Base-by-base conservation (phyloP, 2,888 invertebrate species). In the Eristalinus sepulchralis region DNA sequence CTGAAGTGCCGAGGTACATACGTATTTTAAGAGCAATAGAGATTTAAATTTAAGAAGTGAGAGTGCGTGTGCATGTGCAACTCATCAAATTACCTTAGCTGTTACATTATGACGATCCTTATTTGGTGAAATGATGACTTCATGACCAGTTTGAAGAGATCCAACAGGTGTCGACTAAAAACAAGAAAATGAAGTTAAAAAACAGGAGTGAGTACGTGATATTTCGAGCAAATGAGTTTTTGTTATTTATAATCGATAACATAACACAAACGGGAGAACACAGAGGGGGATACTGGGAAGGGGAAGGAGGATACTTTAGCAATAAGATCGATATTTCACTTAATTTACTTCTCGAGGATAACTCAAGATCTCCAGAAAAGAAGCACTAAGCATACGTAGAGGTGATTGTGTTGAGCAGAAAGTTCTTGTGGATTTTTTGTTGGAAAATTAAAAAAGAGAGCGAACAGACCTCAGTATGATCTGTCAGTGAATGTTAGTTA, bases 131-230 rank as follows among this genome's bases (percentile, higher is more conserved):
- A 97, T 96, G 89, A 98, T 96, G 89, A 97, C 96, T 94, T 98
- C 98, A 92, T 97, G 97, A 90, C 96, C 96, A 89, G 97, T 97
- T 94, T 97, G 97, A 91, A 97, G 94, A 68, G 98, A 97, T 91
- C 97, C 97, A 91, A 98, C 97, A 86, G 98, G 97, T 88, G 98
- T 98, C 89, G 97, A 97, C 98, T 98, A 95, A 88, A 95, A 94
- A 85, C 82, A 78, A 82, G 78, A 84, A 82, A 88, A 82, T 88
- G 85, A 85, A 82, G 88, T 83, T 87, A 66, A 83, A 68, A 83
- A 81, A 84, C 84, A 78, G 75, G 47, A 77, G 84, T 84, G 78
- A 88, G 80, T 77, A 77, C 60, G 81, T 78, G 84, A 84, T 71
- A 66, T 68, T 71, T 78, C 86, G 59, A 83, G 86, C 86, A 85